phyloP scores from a whole-genome alignment of 2,113 vertebrate genomes.

The Chelonoidis abingdonii region DNA sequence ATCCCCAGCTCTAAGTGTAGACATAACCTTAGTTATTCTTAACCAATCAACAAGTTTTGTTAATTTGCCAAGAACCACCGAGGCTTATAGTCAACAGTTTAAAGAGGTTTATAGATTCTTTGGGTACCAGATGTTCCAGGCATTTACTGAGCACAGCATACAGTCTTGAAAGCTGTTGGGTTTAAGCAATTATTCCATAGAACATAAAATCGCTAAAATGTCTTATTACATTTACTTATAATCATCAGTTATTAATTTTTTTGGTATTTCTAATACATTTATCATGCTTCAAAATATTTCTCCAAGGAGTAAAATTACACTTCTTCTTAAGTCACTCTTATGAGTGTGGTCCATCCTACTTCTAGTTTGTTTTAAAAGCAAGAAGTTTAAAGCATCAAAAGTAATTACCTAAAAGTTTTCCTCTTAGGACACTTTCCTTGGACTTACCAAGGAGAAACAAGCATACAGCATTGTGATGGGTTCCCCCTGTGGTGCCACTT shows the following conservation, averaged over 20 bases:
- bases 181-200: not conserved
- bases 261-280: not conserved
- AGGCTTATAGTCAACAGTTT: not conserved
- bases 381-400: not conserved
- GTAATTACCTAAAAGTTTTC: not conserved
- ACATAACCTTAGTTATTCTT: not conserved
- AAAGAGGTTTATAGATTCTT: not conserved
- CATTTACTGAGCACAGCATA: not conserved
- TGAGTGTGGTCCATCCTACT: not conserved
- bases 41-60: not conserved
- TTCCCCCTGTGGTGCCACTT: too few relatives aligned
- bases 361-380: not conserved
- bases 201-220: not conserved
- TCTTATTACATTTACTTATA: not conserved
- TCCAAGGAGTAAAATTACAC: not conserved
- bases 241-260: not conserved
- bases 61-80: not conserved
- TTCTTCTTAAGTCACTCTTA: not conserved
- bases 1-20: not conserved
- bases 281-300: not conserved
- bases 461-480: not conserved
- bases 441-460: not conserved
- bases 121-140: not conserved
- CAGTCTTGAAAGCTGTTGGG: not conserved
- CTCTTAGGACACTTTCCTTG: not conserved